A percentile compares a stretch with the other conserved stretches of the same genome.
Conservation (phyloP, 2,113 vertebrate species). For the Bubo bubo region DNA sequence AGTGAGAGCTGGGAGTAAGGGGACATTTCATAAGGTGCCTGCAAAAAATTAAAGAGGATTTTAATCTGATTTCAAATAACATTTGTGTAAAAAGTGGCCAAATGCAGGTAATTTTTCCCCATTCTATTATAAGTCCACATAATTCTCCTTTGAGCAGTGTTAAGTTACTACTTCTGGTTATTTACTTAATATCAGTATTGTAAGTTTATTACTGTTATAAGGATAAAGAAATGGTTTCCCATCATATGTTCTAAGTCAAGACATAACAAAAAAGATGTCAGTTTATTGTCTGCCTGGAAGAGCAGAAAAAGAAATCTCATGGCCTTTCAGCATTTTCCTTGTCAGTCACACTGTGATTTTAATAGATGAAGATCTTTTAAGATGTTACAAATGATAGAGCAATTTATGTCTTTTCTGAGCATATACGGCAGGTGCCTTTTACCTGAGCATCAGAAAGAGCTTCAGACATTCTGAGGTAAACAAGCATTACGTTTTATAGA, state of each 20-base stretch:
- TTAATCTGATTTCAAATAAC: background rate
- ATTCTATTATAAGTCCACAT: rapidly evolving
- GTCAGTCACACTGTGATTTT: slow-evolving; percentile 58
- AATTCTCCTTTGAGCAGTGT: background rate
- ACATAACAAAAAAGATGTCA: slow-evolving; percentile 46
- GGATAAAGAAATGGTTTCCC: background rate
- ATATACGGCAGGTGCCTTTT: slow-evolving; percentile 55
- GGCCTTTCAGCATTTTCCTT: slow-evolving; percentile 44
- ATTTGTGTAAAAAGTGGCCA: background rate
- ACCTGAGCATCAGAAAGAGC: slow-evolving; percentile 21
- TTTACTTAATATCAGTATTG: background rate
- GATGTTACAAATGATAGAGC: slow-evolving; percentile 52
- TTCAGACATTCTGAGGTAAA: slow-evolving; percentile 10
- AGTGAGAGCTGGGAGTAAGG: background rate
- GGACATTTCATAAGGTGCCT: background rate
- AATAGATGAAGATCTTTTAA: slow-evolving; percentile 49
- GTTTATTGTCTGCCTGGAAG: slow-evolving; percentile 41
- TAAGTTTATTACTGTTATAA: background rate
- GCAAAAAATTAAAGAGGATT: background rate
- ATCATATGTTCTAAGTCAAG: background rate
- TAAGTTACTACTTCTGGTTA: background rate
- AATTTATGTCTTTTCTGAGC: slow-evolving; percentile 43
- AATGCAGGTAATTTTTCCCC: rapidly evolving
- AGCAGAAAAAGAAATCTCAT: slow-evolving; percentile 37
- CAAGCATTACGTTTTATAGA: background rate